A percentile compares a stretch with the other conserved stretches of the same genome.
Evolutionary conservation across 1,140 invertebrate species (phyloP).

Genomic region (Hyles vespertilio): DNA sequence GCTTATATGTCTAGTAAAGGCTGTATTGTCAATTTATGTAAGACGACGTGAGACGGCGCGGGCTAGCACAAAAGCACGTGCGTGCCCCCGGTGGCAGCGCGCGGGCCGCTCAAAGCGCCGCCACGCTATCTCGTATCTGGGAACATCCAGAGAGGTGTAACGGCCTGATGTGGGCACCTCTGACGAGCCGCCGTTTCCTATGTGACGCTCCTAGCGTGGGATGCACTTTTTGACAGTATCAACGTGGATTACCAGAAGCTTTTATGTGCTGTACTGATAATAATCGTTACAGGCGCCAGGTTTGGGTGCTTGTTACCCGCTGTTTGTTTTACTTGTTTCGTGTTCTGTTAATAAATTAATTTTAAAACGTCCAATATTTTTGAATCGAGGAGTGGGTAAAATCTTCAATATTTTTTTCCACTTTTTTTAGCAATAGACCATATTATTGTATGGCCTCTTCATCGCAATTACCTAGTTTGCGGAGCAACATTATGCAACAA

Average conservation of each 20-base stretch:
- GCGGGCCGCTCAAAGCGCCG: slow-evolving; percentile 45
- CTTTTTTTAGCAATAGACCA: too few species aligned
- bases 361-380: too few species aligned
- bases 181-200: slow-evolving; percentile 38
- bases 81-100: slow-evolving; percentile 48
- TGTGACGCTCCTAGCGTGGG: slow-evolving; percentile 40
- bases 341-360: too few species aligned
- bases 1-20: slow-evolving; percentile 35
- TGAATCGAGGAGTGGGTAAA: too few species aligned
- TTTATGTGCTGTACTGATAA: slow-evolving; percentile 29
- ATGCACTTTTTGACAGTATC: slow-evolving; percentile 40
- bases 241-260: slow-evolving; percentile 34
- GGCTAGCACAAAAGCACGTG: slow-evolving; percentile 60
- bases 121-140: slow-evolving; percentile 57
- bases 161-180: slow-evolving; percentile 56
- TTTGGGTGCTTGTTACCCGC: slow-evolving; percentile 25
- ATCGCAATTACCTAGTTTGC: too few species aligned
- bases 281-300: slow-evolving; percentile 31
- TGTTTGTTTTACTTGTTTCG: too few species aligned
- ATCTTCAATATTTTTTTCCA: too few species aligned
- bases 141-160: slow-evolving; percentile 59
- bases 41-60: slow-evolving; percentile 54
- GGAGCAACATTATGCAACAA: too few species aligned
- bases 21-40: slow-evolving; percentile 57
- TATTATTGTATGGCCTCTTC: too few species aligned